Conservation (phyloP, 1,140 invertebrate species). For the Branchinecta lynchi region DNA sequence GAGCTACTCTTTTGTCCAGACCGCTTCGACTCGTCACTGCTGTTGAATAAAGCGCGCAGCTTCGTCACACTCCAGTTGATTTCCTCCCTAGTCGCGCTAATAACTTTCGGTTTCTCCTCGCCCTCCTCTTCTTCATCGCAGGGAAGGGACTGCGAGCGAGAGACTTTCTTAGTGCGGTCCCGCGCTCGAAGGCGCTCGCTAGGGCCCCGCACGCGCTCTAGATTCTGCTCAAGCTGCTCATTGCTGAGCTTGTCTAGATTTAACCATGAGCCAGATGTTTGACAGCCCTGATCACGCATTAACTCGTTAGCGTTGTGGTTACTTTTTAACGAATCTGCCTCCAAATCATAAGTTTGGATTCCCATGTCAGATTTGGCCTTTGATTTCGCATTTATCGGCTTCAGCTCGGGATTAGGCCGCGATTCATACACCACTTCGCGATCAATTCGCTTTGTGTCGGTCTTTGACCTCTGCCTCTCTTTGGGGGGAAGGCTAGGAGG, state of each 20-base stretch:
- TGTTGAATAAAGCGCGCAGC: constrained; percentile 29
- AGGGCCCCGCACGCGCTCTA: constrained; percentile 20
- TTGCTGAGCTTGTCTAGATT: neutral
- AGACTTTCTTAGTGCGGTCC: constrained; percentile 23
- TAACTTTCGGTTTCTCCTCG: neutral
- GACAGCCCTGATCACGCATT: neutral
- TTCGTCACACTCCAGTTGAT: constrained; percentile 34
- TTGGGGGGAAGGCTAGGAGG: constrained; percentile 26
- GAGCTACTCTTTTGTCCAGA: constrained; percentile 12
- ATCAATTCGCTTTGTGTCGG: neutral
- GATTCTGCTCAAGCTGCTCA: constrained; percentile 16
- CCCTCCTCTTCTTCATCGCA: constrained; percentile 23
- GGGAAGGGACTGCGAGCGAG: constrained; percentile 22
- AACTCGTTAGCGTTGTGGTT: neutral
- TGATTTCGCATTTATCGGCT: constrained; percentile 16
- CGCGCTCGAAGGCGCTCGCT: constrained; percentile 21
- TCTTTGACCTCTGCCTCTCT: constrained; percentile 23
- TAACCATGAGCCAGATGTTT: neutral
- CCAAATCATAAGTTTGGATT: constrained; percentile 18
- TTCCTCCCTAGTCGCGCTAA: constrained; percentile 25
- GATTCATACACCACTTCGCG: neutral
- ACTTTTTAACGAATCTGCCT: constrained; percentile 14
- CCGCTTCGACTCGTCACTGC: constrained; percentile 16
- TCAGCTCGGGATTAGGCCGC: constrained; percentile 7
- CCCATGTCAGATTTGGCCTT: constrained; percentile 14